Evolutionary conservation across 2,113 vertebrate species (phyloP).

Genomic region (Serilophus lunatus): DNA sequence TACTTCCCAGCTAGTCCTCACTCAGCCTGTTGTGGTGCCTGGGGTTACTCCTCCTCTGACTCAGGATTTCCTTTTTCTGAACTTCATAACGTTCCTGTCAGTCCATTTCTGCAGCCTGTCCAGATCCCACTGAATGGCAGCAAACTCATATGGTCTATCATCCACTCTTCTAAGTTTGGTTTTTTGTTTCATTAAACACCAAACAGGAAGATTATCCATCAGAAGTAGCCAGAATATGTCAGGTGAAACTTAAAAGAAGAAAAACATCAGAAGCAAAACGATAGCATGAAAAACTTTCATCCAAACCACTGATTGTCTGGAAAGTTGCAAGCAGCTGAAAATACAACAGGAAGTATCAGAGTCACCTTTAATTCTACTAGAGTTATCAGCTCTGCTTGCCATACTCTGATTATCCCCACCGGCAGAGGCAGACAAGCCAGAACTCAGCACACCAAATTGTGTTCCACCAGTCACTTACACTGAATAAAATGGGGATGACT

Average conservation of each 20-base stretch:
- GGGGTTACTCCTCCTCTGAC: neutral
- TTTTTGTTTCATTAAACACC: neutral
- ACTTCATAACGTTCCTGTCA: neutral
- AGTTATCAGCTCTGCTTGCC: neutral
- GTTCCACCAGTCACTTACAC: neutral
- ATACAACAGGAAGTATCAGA: neutral
- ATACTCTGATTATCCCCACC: accelerated
- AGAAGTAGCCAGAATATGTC: neutral
- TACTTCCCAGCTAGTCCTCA: neutral
- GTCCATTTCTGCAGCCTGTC: neutral
- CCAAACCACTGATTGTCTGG: neutral
- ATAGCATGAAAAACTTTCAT: neutral
- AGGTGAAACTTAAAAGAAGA: neutral
- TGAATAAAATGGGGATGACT: neutral
- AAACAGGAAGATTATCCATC: neutral
- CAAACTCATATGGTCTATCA: neutral
- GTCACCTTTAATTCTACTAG: neutral
- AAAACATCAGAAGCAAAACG: neutral
- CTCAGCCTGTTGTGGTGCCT: neutral
- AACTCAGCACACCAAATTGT: neutral
- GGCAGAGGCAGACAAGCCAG: neutral
- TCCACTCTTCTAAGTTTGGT: neutral
- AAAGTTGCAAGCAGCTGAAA: neutral
- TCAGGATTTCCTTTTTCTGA: neutral
- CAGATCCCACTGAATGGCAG: neutral